A percentile compares a stretch with the other conserved stretches of the same genome.
phyloP scores from a whole-genome alignment of 2,888 invertebrate species.

The Helobdella robusta region DNA sequence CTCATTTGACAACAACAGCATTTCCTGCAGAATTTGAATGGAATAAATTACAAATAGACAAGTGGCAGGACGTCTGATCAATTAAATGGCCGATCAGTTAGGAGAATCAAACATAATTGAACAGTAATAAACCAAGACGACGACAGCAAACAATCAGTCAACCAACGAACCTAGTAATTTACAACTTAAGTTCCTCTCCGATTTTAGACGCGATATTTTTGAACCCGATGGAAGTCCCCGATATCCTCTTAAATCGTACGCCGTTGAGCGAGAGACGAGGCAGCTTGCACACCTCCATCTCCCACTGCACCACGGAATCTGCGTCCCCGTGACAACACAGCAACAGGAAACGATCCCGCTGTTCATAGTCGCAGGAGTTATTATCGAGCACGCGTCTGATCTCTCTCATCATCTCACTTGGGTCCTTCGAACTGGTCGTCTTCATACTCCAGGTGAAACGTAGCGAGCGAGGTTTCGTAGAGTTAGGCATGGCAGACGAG shows the following conservation, averaged over 20 bases:
- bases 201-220: slow-evolving; percentile 99
- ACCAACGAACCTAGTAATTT: too few species aligned
- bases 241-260: slow-evolving; percentile 61
- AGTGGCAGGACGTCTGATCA: too few species aligned
- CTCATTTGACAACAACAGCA: too few species aligned
- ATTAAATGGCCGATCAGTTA: too few species aligned
- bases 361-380: slow-evolving; percentile 99
- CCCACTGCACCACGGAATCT: slow-evolving; percentile 81
- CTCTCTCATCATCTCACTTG: slow-evolving; percentile 97
- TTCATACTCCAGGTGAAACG: slow-evolving; percentile 99
- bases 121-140: too few species aligned
- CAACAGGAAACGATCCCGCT: slow-evolving; percentile 81
- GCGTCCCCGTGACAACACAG: slow-evolving; percentile 98
- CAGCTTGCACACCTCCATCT: slow-evolving; percentile 76
- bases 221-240: slow-evolving; percentile 89
- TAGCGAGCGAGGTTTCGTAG: slow-evolving; percentile 50
- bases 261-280: slow-evolving; percentile 95
- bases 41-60: too few species aligned
- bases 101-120: too few species aligned
- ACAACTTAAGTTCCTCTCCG: slow-evolving; percentile 97
- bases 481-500: slow-evolving; percentile 30
- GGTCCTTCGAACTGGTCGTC: slow-evolving; percentile 89
- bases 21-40: too few species aligned
- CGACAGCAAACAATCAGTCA: too few species aligned
- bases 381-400: slow-evolving; percentile 92